Base-by-base conservation (phyloP, 2,113 vertebrate genomes). In the Manacus vitellinus region DNA sequence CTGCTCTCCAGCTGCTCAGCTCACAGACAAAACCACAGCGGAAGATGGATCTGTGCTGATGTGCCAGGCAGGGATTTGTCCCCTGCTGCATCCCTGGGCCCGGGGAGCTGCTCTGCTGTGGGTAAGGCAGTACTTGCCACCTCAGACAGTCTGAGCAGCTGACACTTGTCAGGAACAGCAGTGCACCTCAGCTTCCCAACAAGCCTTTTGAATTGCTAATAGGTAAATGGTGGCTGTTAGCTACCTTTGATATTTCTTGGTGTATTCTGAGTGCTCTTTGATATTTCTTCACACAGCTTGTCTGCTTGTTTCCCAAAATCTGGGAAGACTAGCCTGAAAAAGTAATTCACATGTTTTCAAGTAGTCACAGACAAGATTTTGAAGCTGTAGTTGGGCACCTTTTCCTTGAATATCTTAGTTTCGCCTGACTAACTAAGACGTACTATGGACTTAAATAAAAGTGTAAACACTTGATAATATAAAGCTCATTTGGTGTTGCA, bases 171-270 rank as follows among this genome's bases (percentile, higher is more conserved):
- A 47, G 81, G 80, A 91, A n/a, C 17, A 2, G 6, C 55, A 81
- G 63, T 28, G 28, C n/a, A 22, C 6, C 0, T 47, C 27, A 54
- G 27, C 46, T 93, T 79, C 74, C 67, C 46, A 44, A 85, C n/a
- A 43, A 89, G 20, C 12, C 20, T 73, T 95, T 85, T 77, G 59
- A 92, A 88, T 92, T 94, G 71, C 67, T 95, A 51, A 77, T 82
- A 55, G 62, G 30, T 88, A 84, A 84, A 87, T 65, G 56, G 49
- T 78, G 59, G 49, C 73, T 83, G 71, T 86, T 92, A 89, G 31
- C 52, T 65, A 73, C 37, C 28, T 93, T 88, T 90, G 88, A 80
- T 97, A 51, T 58, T 89, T 77, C 62, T 73, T 70, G 11, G 4
- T 51, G 54, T 30, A 85, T 39, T 47, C 43, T 54, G 87, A 85